Percentiles rank a stretch among this genome's conserved stretches.
These are phyloP conservation scores for Heloderma charlesbogerti DNA, from an alignment of 2,113 vertebrate genomes.

Conservation along the genomic window DNA sequence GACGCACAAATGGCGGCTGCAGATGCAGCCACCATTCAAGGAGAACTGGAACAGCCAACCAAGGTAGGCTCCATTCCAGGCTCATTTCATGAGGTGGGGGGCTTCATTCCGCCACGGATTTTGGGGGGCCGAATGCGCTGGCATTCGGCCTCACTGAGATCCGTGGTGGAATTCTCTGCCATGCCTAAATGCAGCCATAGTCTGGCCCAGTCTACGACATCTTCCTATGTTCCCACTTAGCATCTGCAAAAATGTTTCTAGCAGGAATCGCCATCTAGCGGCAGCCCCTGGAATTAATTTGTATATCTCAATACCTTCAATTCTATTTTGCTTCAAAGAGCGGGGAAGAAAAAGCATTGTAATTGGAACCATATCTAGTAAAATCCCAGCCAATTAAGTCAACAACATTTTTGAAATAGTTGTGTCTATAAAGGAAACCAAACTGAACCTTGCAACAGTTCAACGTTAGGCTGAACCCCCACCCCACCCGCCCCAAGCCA, in stretches of 20 bases:
- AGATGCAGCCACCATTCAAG: no score
- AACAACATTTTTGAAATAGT: slow-evolving; percentile 38
- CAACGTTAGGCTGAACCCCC: background rate
- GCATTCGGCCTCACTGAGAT: no score
- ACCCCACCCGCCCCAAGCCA: background rate
- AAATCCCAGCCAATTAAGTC: slow-evolving; percentile 37
- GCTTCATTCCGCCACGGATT: no score
- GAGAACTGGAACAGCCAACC: no score
- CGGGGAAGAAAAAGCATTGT: background rate
- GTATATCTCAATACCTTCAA: background rate
- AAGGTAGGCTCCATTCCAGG: no score
- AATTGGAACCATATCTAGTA: slow-evolving; percentile 51
- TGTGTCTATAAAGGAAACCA: slow-evolving; percentile 45
- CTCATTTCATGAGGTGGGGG: no score
- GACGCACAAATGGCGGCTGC: no score
- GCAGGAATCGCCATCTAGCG: slow-evolving; percentile 33
- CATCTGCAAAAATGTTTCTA: background rate
- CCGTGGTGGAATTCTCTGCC: no score
- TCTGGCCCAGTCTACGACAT: background rate
- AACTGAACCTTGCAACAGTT: slow-evolving; percentile 14
- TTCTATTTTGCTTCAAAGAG: background rate
- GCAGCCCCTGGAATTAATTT: no score
- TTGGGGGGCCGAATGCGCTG: no score
- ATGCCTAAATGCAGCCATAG: no score
- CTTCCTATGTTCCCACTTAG: background rate